These are phyloP conservation scores for Fistularia commersonii DNA, from an alignment of 2,797 vertebrate genomes.

Conservation along the genomic window DNA sequence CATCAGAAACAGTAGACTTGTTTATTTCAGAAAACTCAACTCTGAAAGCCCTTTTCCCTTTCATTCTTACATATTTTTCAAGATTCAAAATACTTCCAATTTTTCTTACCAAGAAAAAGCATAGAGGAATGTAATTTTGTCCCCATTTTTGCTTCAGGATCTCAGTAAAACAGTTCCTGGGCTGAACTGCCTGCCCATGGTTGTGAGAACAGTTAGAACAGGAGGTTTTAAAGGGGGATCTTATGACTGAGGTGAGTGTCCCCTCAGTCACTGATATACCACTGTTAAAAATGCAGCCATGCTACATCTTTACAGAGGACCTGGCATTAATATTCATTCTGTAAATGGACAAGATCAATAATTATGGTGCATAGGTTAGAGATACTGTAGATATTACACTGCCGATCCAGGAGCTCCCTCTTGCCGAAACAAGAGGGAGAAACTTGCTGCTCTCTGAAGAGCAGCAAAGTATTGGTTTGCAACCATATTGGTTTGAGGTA, in stretches of 20 bases:
- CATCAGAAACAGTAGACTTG: too few relatives aligned
- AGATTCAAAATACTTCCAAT: too few relatives aligned
- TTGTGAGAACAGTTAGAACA: neutral
- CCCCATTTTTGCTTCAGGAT: too few relatives aligned
- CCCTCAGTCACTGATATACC: conserved; percentile 49
- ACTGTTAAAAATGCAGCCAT: conserved; percentile 35
- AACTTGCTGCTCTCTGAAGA: too few relatives aligned
- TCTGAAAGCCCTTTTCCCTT: too few relatives aligned
- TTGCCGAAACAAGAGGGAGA: conserved; percentile 6
- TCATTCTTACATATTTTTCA: too few relatives aligned
- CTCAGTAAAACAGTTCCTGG: too few relatives aligned
- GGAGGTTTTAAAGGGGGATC: conserved; percentile 41
- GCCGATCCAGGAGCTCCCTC: conserved; percentile 28
- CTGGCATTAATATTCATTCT: conserved; percentile 61
- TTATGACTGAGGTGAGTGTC: conserved; percentile 47
- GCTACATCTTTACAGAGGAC: conserved; percentile 35
- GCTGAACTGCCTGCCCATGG: neutral
- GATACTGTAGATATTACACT: conserved; percentile 37
- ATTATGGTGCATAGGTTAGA: conserved; percentile 50
- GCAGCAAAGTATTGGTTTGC: too few relatives aligned
- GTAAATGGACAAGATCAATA: conserved; percentile 70
- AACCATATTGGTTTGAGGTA: too few relatives aligned
- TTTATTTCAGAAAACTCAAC: too few relatives aligned
- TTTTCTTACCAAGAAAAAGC: too few relatives aligned
- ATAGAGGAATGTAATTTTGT: too few relatives aligned